Conservation (phyloP, 2,797 vertebrate species). For the Cirrhinus mrigala region DNA sequence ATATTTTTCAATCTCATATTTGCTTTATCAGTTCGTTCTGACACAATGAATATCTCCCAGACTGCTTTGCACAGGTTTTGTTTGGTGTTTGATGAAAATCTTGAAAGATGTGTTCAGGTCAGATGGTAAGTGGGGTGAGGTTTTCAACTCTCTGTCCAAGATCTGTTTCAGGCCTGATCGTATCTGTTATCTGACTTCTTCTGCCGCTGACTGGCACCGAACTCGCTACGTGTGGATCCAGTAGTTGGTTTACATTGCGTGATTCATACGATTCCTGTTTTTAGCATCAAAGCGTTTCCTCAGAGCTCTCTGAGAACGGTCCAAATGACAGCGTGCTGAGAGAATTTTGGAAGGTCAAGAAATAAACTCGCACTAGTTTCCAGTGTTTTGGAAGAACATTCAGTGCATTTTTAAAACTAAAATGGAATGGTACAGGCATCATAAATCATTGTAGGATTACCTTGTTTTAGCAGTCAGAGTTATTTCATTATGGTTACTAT, state of each 20-base stretch:
- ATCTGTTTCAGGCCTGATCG: slow-evolving; percentile 30
- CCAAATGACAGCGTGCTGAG: background rate
- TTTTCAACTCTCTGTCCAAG: background rate
- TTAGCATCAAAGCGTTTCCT: slow-evolving; percentile 26
- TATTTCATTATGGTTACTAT: background rate
- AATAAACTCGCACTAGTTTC: background rate
- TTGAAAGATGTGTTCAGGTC: background rate
- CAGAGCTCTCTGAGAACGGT: background rate
- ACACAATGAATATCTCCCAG: background rate
- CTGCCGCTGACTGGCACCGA: slow-evolving; percentile 27
- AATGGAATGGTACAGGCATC: background rate
- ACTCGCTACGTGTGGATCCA: slow-evolving; percentile 44
- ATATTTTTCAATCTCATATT: background rate
- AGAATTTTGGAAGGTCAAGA: background rate
- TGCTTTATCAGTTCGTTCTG: background rate
- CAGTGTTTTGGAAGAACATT: background rate
- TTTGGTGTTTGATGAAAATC: background rate
- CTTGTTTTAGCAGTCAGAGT: background rate
- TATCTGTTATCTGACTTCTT: slow-evolving; percentile 47
- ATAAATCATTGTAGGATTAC: background rate
- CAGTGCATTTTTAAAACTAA: background rate
- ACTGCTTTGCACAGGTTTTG: background rate
- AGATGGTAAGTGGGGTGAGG: background rate
- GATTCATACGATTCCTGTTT: slow-evolving; percentile 48
- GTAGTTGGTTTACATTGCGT: background rate